phyloP scores from a whole-genome alignment of 2,797 vertebrate species.

The Platalea minor region DNA sequence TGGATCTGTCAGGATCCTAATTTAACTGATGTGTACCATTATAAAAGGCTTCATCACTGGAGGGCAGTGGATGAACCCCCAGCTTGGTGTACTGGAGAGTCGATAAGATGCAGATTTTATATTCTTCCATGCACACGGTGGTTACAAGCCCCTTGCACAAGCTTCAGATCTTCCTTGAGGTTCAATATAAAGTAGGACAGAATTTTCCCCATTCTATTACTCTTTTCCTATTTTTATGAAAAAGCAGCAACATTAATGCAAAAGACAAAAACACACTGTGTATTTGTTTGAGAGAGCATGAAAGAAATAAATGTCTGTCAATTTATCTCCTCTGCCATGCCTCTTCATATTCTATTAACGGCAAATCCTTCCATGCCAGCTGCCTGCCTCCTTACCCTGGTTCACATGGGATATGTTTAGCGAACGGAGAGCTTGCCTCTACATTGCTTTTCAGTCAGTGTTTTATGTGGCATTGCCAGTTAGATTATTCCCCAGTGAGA shows the following conservation, averaged over 20 bases:
- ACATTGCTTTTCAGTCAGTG: neutral
- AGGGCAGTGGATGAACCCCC: neutral
- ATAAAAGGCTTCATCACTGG: neutral
- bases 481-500: neutral
- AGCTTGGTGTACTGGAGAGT: neutral
- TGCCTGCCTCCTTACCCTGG: neutral
- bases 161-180: neutral
- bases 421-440: neutral
- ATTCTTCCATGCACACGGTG: neutral
- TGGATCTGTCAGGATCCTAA: neutral
- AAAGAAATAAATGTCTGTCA: neutral
- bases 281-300: neutral
- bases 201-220: neutral
- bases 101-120: neutral
- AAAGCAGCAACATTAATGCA: neutral
- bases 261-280: neutral
- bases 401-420: neutral
- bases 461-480: neutral
- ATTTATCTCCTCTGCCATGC: neutral
- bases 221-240: neutral
- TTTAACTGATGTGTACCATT: neutral
- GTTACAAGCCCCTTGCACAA: neutral
- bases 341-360: neutral
- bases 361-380: neutral
- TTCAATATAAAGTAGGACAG: neutral